Base-by-base conservation (phyloP, 2,888 invertebrate species). In the Epinotia demarniana region DNA sequence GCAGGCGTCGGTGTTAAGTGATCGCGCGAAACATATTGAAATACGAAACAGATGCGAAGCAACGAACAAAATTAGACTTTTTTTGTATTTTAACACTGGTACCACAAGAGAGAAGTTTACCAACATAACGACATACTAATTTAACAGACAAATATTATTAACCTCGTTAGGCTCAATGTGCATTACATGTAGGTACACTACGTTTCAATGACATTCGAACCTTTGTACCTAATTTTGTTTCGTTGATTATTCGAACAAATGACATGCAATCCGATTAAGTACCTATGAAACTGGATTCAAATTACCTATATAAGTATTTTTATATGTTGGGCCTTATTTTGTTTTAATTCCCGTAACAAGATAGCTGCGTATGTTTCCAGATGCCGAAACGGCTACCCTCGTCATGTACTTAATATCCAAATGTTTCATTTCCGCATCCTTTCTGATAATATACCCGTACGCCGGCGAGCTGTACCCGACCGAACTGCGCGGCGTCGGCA, bases 391-490 rank as follows among this genome's bases (percentile, higher is more conserved):
- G 75, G 95, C 96, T 84, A 98, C 97, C 57, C 90, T 98, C 61
- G 94, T 96, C 75, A 91, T 98, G 19, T 98, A 97, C 88, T 91
- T 98, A 57, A 94, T 98, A 83, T 97, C 98, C 16, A 98, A 98
- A 91, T 97, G 97, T 79, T 96, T 98, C 79, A 97, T 98, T 85
- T 98, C 98, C 1, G 98, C 98, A 8, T 98, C 98, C 8, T 98
- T 98, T 92, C 94, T 98, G 74, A 98, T 98, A 78, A 98, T 98
- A 82, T 98, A 98, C 89, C 98, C 98, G 0, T 98, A 98, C 89
- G 98, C 98, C 80, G 98, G 98, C 12, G 98, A 98, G 92, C 89
- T 98, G 27, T 98, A 98, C 90, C 98, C 98, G 1, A 98, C 98
- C 2, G 97, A 97, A 87, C 95, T 98, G 63, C 95, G 98, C 81